Conservation (phyloP, 2,797 vertebrate genomes). For the Phataginus tricuspis region DNA sequence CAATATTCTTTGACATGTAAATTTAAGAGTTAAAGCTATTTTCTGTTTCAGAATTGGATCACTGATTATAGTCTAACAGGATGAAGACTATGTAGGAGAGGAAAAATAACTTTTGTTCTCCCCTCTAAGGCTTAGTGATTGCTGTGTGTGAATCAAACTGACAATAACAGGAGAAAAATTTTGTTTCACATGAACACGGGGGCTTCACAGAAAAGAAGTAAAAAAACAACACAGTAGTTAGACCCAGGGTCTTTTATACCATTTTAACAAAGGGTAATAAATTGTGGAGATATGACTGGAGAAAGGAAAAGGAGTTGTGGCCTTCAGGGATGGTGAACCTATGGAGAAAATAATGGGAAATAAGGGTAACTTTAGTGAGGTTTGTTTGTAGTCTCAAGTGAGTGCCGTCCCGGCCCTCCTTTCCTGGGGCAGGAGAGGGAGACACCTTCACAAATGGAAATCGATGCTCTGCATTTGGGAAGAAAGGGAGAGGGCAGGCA, state of each 20-base stretch:
- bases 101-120: not conserved
- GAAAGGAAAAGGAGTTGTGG: not conserved
- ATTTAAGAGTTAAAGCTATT: not conserved
- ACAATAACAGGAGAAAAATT: not conserved
- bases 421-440: not conserved
- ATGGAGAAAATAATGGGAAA: not conserved
- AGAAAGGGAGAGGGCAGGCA: not conserved
- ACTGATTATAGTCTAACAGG: not conserved
- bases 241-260: not conserved
- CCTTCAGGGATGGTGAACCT: not conserved
- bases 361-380: not conserved
- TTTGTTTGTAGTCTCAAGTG: not conserved
- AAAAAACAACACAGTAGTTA: not conserved
- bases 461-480: not conserved
- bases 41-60: not conserved
- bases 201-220: not conserved
- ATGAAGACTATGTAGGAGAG: not conserved
- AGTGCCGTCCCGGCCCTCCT: not conserved
- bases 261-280: not conserved
- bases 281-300: not conserved
- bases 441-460: not conserved
- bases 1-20: not conserved
- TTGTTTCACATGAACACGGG: not conserved
- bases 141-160: not conserved
- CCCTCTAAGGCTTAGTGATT: not conserved